These are phyloP conservation scores for Chelonus insularis DNA, from an alignment of 1,140 invertebrate species.

Conservation along the genomic window DNA sequence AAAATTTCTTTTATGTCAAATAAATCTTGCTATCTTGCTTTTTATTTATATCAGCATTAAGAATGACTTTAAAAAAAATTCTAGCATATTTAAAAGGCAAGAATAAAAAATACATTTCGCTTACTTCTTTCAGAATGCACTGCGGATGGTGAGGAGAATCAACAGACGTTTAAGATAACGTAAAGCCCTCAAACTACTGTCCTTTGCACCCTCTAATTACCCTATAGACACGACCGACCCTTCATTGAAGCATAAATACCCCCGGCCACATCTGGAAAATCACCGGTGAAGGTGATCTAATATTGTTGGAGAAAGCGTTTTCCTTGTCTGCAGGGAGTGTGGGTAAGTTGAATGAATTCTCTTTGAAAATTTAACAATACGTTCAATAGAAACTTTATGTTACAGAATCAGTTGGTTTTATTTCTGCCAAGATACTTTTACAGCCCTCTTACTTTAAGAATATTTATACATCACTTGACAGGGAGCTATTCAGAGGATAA, in stretches of 20 bases:
- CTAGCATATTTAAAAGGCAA: no score
- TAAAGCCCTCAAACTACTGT: conserved; percentile 25
- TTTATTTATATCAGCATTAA: no score
- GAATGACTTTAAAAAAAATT: no score
- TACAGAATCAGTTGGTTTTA: neutral
- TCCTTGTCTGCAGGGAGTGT: conserved; percentile 28
- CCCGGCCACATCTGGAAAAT: conserved; percentile 47
- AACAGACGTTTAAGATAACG: conserved; percentile 45
- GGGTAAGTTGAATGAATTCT: conserved; percentile 31
- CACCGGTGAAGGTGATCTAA: conserved; percentile 43
- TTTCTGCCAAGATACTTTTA: neutral
- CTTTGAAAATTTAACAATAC: conserved; percentile 25
- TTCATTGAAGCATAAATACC: conserved; percentile 56
- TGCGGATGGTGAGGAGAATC: conserved; percentile 38
- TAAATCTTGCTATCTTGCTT: no score
- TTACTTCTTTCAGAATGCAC: conserved; percentile 1
- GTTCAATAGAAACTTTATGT: conserved; percentile 11
- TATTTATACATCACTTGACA: neutral
- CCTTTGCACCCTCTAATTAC: conserved; percentile 60
- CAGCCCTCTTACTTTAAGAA: neutral
- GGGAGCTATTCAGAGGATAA: neutral
- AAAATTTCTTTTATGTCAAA: conserved; percentile 32
- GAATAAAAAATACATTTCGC: neutral
- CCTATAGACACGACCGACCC: conserved; percentile 47
- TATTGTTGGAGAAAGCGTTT: conserved; percentile 33